phyloP scores from a whole-genome alignment of 2,113 vertebrate genomes.

The Phoenicopterus ruber region DNA sequence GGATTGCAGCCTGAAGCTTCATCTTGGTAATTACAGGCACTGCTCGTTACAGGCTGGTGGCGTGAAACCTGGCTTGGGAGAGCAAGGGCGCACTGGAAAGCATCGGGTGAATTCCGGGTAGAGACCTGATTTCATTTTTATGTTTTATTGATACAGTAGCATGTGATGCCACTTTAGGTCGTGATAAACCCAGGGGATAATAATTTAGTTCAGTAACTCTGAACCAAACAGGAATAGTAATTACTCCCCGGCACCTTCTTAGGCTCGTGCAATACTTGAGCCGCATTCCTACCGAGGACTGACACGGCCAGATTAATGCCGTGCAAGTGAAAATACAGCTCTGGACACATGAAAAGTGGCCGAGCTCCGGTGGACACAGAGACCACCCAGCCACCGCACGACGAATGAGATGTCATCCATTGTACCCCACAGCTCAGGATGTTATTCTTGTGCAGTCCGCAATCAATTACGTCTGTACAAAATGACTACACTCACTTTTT shows the following conservation, averaged over 20 bases:
- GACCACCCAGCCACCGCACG: slow-evolving; percentile 32
- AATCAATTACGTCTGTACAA: slow-evolving; percentile 60
- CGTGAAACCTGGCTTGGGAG: background rate
- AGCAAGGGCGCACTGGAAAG: background rate
- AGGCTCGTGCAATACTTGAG: background rate
- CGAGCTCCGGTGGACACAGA: background rate
- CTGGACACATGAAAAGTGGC: slow-evolving; percentile 7
- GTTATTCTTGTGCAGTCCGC: slow-evolving; percentile 48
- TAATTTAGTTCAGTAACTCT: background rate
- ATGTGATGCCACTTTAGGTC: background rate
- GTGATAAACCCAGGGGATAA: background rate
- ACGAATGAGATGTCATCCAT: slow-evolving; percentile 62
- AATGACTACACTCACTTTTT: slow-evolving; percentile 52
- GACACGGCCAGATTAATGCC: fast-evolving
- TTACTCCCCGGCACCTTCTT: background rate
- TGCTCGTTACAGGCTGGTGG: background rate
- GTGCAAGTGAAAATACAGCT: slow-evolving; percentile 8
- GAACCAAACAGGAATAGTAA: background rate
- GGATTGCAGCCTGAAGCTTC: background rate
- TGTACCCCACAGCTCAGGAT: slow-evolving; percentile 52
- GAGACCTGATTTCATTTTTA: background rate
- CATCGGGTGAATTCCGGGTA: background rate
- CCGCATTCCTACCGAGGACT: background rate
- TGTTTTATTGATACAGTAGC: background rate
- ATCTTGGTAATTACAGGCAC: background rate